Conservation (phyloP, 2,888 invertebrate species). For the Imbricaverruca yamaguchii region DNA sequence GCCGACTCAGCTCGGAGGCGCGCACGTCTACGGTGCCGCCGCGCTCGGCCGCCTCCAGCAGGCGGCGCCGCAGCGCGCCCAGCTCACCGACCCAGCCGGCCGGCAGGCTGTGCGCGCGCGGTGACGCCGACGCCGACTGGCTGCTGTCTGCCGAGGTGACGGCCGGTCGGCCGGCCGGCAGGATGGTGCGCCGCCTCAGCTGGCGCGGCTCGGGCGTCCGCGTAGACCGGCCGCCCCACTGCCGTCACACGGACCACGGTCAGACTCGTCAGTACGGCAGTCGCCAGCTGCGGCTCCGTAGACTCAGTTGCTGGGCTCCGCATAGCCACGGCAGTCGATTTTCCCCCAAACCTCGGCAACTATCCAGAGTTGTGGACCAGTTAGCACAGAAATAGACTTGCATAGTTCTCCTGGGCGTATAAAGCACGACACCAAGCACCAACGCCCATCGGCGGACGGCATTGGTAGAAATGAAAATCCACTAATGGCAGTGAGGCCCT, state of each 20-base stretch:
- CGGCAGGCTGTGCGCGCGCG: slow-evolving; percentile 11
- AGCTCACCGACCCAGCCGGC: background rate
- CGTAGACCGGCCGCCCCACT: background rate
- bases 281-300: background rate
- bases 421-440: too few species aligned
- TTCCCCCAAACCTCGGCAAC: too few species aligned
- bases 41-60: background rate
- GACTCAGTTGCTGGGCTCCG: too few species aligned
- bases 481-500: too few species aligned
- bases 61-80: background rate
- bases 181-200: background rate
- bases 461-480: too few species aligned
- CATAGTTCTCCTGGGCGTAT: too few species aligned
- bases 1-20: background rate
- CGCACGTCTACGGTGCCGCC: background rate
- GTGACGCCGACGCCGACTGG: background rate
- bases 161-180: background rate
- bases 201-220: background rate
- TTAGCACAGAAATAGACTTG: too few species aligned
- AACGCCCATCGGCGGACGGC: too few species aligned
- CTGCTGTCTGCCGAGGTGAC: slow-evolving; percentile 2
- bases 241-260: background rate
- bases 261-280: background rate
- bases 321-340: too few species aligned
- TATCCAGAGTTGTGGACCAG: too few species aligned